Base-by-base conservation (phyloP, 2,888 invertebrate species). In the Nephrotoma flavescens region DNA sequence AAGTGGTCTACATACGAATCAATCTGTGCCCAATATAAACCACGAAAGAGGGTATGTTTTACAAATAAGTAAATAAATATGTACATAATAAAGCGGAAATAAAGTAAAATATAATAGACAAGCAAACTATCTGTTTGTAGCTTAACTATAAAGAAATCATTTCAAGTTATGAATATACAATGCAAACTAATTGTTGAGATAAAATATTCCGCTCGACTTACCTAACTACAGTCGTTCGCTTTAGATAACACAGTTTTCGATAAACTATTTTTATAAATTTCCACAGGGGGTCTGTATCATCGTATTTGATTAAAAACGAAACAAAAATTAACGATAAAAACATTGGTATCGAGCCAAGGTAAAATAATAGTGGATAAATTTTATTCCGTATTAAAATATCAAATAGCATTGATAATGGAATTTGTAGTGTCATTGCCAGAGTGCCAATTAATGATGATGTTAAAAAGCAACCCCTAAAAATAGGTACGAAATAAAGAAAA, bases 361-460 rank as follows among this genome's bases (percentile, higher is more conserved):
- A 96, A 91, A 97, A 96, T 89, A 95, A 92, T 85, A 93, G 92
- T 11, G 95, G 93, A 89, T 94, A 95, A 15, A 94, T 92, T 88
- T 96, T 94, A 89, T 93, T 93, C 90, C 95, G 95, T 83, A 96
- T 91, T 86, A 96, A 90, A 71, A 96, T 94, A 92, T 98, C 98
- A 88, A 96, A 96, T 88, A 96, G 92, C 94, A 97, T 96, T 47
- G 97, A 95, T 92, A 99, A 93, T 87, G 99, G 99, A 91, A 97
- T 96, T 88, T 96, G 96, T 89, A 98, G 92, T 88, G 96, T 96
- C 88, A 98, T 94, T 87, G 97, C 94, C 89, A 97, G 91, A 1
- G 97, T 97, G 42, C 97, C 98, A 89, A 97, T 95, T 86, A 97
- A 93, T 0, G 97, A 95, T 12, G 98, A 98, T 19, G 99, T 99